Conservation (phyloP, 2,113 vertebrate genomes). For the Heterochromis multidens region DNA sequence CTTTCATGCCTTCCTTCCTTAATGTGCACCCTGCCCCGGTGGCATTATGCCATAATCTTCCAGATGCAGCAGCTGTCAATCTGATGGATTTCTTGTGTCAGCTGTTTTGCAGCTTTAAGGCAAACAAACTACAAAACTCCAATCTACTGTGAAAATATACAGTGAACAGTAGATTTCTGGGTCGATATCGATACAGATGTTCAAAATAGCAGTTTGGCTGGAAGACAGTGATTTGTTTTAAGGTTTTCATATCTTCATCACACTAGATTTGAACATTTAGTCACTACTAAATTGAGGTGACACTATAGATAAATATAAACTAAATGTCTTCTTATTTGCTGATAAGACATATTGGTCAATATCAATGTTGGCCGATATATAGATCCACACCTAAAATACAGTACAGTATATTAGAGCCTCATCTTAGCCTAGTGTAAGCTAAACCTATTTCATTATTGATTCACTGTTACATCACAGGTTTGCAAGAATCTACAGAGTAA, state of each 20-base stretch:
- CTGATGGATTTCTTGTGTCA: background rate
- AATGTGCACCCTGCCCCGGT: conserved; percentile 24
- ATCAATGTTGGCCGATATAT: background rate
- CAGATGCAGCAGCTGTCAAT: conserved; percentile 52
- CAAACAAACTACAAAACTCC: background rate
- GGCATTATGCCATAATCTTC: conserved; percentile 42
- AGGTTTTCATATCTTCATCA: background rate
- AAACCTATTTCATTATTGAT: background rate
- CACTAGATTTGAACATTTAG: background rate
- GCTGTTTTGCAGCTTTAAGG: background rate
- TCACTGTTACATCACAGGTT: background rate
- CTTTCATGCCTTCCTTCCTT: conserved; percentile 18
- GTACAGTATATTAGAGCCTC: background rate
- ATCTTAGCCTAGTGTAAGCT: background rate
- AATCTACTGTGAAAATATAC: background rate
- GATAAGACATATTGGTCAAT: background rate
- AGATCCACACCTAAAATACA: background rate
- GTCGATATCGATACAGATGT: background rate
- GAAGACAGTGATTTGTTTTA: background rate
- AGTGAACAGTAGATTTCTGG: background rate
- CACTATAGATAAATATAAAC: background rate
- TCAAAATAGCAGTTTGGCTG: background rate
- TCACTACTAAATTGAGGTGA: background rate
- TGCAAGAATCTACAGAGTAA: background rate
- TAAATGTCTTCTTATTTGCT: background rate